A percentile compares a stretch with the other conserved stretches of the same genome.
phyloP scores from a whole-genome alignment of 1,140 invertebrate genomes.

The Drosophila mayri region DNA sequence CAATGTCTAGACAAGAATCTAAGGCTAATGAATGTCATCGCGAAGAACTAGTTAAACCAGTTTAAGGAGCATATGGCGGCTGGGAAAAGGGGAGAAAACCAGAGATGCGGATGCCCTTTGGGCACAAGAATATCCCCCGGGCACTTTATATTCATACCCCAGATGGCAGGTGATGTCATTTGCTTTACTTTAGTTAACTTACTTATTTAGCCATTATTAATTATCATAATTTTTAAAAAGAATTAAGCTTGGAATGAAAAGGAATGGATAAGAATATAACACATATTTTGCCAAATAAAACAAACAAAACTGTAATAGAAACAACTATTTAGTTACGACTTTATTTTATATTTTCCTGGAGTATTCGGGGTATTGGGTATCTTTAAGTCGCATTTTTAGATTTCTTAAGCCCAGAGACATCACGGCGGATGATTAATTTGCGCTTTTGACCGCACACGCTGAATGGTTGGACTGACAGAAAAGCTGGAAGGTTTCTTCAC shows the following conservation, averaged over 20 bases:
- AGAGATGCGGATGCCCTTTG: slow-evolving; percentile 24
- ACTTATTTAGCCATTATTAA: not conserved
- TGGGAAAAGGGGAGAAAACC: slow-evolving; percentile 14
- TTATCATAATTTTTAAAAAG: not conserved
- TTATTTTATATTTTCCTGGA: not conserved
- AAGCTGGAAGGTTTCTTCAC: slow-evolving; percentile 33
- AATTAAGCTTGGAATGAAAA: not conserved
- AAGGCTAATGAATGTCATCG: slow-evolving; percentile 48
- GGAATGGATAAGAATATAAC: not conserved
- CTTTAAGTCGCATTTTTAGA: not conserved
- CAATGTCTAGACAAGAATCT: slow-evolving; percentile 49
- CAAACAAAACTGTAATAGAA: not conserved
- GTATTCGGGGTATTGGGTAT: slow-evolving; percentile 1
- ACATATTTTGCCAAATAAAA: not conserved
- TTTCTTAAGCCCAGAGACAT: not conserved
- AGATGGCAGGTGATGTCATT: not conserved
- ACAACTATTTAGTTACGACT: not conserved
- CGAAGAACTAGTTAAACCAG: slow-evolving; percentile 51
- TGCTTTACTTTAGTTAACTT: not conserved
- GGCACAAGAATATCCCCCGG: slow-evolving; percentile 5
- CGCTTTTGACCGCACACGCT: slow-evolving; percentile 42
- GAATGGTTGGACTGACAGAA: slow-evolving; percentile 22
- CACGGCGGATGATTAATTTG: slow-evolving; percentile 39
- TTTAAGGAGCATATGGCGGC: slow-evolving; percentile 33
- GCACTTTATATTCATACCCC: slow-evolving; percentile 5